Base-by-base conservation (phyloP, 2,797 vertebrate genomes). In the Schizothorax lantsangensis region DNA sequence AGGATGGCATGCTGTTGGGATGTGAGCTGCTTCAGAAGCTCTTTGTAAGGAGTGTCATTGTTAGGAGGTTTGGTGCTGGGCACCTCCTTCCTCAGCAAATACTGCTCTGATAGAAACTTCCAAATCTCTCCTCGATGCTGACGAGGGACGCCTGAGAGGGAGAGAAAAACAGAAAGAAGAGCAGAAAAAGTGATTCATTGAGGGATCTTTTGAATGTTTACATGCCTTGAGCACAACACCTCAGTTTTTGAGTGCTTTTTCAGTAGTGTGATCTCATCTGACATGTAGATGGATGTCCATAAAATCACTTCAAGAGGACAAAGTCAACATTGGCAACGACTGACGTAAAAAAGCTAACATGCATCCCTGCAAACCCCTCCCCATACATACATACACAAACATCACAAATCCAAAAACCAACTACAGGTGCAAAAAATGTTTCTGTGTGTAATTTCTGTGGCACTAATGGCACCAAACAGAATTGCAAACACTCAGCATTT, bases 1-100 rank as follows among this genome's bases (percentile, higher is more conserved):
- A 99, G 98, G 90, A 99, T 99, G 57, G 98, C 98, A 0, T 99
- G 98, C 86, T 99, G 98, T 84, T 99, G 98, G 1, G 97, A 97
- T 64, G 98, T 99, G 84, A 99, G 94, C 86, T 98, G 97, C 88
- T 99, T 99, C 26, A 99, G 91, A 85, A 99, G 96, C 73, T 99
- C 98, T 93, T 99, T 98, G 91, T 99, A 99, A 0, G 97, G 97
- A 0, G 92, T 94, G 88, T 97, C 94, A 86, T 95, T 97, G 45
- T 96, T 92, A 1, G 94, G 96, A 14, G 97, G 95, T 86, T 96
- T 96, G 79, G 52, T 2, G 79, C 92, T 94, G 0, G 96, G 94
- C 79, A 97, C 95, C 0, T 95, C 95, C 91, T 98, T 97, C 68
- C 94, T 95, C 33, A 99, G 94, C 79, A 97, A 95, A 92, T 96